Conservation (phyloP, 2,888 invertebrate species). For the Diadegma fenestrale region DNA sequence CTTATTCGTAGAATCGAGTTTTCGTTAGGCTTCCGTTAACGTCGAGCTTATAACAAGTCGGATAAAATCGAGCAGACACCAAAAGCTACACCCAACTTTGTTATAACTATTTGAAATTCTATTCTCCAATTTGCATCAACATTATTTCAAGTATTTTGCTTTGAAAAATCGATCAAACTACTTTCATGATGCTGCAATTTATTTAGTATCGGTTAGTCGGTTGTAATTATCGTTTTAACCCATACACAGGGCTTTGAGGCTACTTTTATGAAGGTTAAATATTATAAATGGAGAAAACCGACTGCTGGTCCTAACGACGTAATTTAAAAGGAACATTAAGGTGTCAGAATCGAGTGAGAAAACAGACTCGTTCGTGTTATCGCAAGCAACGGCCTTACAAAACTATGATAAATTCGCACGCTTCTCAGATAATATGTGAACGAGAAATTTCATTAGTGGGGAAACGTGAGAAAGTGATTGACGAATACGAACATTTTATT, state of each 20-base stretch:
- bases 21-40: slow-evolving; percentile 75
- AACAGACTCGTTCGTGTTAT: slow-evolving; percentile 48
- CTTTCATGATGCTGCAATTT: neutral
- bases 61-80: slow-evolving; percentile 76
- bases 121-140: slow-evolving; percentile 18
- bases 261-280: slow-evolving; percentile 40
- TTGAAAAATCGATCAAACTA: slow-evolving; percentile 2
- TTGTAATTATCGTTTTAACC: slow-evolving; percentile 53
- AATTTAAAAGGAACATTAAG: slow-evolving; percentile 46
- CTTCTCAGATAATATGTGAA: slow-evolving; percentile 61
- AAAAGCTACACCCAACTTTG: slow-evolving; percentile 80
- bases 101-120: slow-evolving; percentile 73
- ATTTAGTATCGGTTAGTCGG: slow-evolving; percentile 55
- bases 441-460: slow-evolving; percentile 53
- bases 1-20: slow-evolving; percentile 56
- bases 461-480: slow-evolving; percentile 42
- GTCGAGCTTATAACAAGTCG: slow-evolving; percentile 77
- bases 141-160: neutral
- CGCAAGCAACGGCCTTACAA: slow-evolving; percentile 62
- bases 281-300: slow-evolving; percentile 15
- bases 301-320: slow-evolving; percentile 53
- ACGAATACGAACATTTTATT: slow-evolving; percentile 10
- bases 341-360: slow-evolving; percentile 52
- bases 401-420: slow-evolving; percentile 61
- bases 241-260: slow-evolving; percentile 62